A percentile compares a stretch with the other conserved stretches of the same genome.
Conservation (phyloP, 2,113 vertebrate genomes). For the Microtus pennsylvanicus region DNA sequence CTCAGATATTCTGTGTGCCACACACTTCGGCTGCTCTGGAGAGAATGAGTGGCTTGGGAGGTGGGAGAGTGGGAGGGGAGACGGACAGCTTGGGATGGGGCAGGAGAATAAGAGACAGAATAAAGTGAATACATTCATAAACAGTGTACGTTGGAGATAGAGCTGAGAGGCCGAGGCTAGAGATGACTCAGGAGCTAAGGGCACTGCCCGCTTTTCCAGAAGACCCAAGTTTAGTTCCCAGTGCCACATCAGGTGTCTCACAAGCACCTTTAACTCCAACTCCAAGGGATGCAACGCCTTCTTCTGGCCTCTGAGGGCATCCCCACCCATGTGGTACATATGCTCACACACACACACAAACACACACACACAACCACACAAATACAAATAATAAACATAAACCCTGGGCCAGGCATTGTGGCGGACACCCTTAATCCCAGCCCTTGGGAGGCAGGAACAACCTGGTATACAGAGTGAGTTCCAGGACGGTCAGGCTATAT, state of each 20-base stretch:
- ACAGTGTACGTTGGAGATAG: not conserved
- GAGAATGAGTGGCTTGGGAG: not conserved
- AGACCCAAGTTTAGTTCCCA: too few species aligned
- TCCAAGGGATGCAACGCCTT: not conserved
- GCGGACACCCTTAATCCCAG: not conserved
- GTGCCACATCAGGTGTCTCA: not conserved
- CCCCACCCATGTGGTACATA: not conserved
- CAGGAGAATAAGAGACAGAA: not conserved
- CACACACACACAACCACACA: not conserved
- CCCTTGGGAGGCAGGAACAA: not conserved
- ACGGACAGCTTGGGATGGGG: not conserved
- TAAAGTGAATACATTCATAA: not conserved
- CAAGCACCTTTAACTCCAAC: not conserved
- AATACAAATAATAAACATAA: not conserved
- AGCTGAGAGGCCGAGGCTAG: not conserved
- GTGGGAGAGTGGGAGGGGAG: not conserved
- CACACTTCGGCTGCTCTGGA: not conserved
- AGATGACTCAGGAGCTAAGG: not conserved
- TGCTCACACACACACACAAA: not conserved
- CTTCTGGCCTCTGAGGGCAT: not conserved
- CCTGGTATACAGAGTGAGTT: not conserved
- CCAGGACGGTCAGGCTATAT: not conserved
- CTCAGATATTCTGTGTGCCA: not conserved
- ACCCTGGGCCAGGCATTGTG: not conserved
- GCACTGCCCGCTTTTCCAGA: not conserved